Evolutionary conservation across 92 coral and sea anemone species (phyloP).

Genomic region (Diadumene lineata): DNA sequence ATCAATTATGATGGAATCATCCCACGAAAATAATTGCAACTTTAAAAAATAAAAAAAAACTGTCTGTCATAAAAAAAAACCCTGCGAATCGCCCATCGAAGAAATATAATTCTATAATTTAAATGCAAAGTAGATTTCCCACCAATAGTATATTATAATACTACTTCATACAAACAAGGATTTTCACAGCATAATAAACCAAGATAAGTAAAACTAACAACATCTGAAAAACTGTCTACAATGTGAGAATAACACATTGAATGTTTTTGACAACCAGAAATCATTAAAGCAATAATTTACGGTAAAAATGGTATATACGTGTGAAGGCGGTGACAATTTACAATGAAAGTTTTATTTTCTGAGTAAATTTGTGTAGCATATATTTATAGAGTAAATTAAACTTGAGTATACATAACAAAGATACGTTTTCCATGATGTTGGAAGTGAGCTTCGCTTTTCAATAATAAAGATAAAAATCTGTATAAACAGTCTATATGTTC

Average conservation of each 20-base stretch:
- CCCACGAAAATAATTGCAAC: not conserved
- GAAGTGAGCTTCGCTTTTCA: not conserved
- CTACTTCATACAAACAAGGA: not conserved
- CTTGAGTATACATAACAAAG: not conserved
- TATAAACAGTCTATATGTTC: not conserved
- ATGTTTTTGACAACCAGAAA: not conserved
- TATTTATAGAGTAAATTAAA: not conserved
- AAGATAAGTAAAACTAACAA: not conserved
- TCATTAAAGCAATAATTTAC: not conserved
- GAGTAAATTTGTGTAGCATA: not conserved
- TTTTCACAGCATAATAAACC: not conserved
- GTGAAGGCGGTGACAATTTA: not conserved
- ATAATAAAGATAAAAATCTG: not conserved
- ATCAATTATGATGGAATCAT: not conserved
- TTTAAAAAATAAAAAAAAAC: no score
- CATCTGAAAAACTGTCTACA: not conserved
- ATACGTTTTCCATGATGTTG: no score
- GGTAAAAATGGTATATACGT: not conserved
- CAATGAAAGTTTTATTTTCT: not conserved
- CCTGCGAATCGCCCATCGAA: not conserved
- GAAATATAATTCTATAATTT: not conserved
- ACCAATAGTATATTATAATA: no score
- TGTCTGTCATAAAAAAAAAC: no score
- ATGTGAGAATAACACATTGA: not conserved
- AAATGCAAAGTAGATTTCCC: not conserved